Evolutionary conservation across 2,888 invertebrate genomes (phyloP).

Genomic region (Amphipyra berbera): DNA sequence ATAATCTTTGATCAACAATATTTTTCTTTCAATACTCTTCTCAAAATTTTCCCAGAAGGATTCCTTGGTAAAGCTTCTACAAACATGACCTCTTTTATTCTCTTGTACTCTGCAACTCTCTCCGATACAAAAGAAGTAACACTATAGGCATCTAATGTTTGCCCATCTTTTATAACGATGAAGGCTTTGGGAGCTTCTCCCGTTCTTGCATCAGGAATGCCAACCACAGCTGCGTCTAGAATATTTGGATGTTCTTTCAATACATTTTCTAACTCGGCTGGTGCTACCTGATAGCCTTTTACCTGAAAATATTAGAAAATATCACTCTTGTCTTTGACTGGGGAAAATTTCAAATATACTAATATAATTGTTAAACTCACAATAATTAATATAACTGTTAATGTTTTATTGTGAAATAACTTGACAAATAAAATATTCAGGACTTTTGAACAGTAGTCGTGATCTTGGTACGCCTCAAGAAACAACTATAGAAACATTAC

Average conservation of each 20-base stretch:
- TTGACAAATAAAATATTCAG: no score
- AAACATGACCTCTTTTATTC: slow-evolving; percentile 91
- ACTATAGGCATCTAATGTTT: slow-evolving; percentile 84
- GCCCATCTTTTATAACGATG: slow-evolving; percentile 89
- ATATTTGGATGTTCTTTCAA: slow-evolving; percentile 93
- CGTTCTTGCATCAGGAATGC: slow-evolving; percentile 91
- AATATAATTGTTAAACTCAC: no score
- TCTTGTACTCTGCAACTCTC: slow-evolving; percentile 93
- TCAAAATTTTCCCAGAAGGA: slow-evolving; percentile 93
- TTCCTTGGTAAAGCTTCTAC: slow-evolving; percentile 92
- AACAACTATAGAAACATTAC: no score
- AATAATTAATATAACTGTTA: no score
- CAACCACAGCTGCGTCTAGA: slow-evolving; percentile 95
- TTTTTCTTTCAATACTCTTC: slow-evolving; percentile 87
- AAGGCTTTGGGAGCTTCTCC: slow-evolving; percentile 95
- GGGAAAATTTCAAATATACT: no score
- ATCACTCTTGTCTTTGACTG: background rate
- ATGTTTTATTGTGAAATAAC: no score
- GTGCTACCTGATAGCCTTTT: slow-evolving; percentile 94
- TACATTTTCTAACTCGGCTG: slow-evolving; percentile 95
- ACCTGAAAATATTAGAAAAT: slow-evolving; percentile 81
- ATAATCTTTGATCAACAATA: slow-evolving; percentile 50
- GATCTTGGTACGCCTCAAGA: no score
- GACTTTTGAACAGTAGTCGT: no score
- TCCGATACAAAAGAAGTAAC: slow-evolving; percentile 90